These are phyloP conservation scores for Zapornia atra DNA, from an alignment of 2,113 vertebrate genomes.

Conservation along the genomic window DNA sequence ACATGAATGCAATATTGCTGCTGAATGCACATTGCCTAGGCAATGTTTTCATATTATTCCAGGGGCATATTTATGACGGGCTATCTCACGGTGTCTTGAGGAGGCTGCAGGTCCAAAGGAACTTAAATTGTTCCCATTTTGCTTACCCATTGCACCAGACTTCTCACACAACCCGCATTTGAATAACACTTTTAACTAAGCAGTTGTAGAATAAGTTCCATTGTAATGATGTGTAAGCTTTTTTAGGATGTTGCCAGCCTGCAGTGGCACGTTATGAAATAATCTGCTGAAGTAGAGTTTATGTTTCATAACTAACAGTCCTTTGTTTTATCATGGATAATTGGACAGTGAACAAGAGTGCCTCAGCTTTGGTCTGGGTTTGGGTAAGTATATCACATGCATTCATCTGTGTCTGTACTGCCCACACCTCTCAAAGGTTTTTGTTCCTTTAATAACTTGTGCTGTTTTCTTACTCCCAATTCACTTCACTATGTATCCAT, in stretches of 20 bases:
- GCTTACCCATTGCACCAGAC: background rate
- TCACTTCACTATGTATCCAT: too few relatives aligned
- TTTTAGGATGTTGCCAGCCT: background rate
- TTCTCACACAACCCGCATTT: background rate
- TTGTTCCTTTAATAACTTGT: too few relatives aligned
- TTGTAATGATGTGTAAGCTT: background rate
- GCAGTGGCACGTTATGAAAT: background rate
- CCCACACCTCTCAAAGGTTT: background rate
- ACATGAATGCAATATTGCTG: constrained; percentile 18
- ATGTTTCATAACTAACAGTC: background rate
- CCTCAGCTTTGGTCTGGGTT: background rate
- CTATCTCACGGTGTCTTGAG: background rate
- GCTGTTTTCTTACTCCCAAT: too few relatives aligned
- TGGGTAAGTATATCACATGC: background rate
- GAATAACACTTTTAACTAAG: background rate
- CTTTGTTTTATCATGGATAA: background rate
- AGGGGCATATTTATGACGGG: background rate
- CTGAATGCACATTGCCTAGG: constrained; percentile 37
- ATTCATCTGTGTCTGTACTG: background rate
- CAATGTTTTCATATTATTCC: constrained; percentile 16
- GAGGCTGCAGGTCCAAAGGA: background rate
- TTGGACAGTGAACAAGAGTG: background rate
- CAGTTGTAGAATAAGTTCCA: background rate
- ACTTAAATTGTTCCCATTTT: background rate
- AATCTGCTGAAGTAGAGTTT: background rate